phyloP scores from a whole-genome alignment of 2,888 invertebrate genomes.

The Apamea epomidion region DNA sequence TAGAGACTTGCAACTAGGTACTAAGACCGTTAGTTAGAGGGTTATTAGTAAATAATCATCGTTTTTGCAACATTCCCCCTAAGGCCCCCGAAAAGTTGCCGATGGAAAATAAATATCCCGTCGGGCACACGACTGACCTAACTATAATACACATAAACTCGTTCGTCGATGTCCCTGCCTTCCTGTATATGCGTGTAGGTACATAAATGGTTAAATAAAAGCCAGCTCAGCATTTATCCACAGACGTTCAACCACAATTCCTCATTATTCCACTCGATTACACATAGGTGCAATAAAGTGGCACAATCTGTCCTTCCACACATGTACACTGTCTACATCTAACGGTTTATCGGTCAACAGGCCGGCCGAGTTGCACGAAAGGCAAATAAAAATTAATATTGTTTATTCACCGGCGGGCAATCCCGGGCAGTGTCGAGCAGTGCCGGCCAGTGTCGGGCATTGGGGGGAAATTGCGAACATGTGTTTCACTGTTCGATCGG shows the following conservation, averaged over 20 bases:
- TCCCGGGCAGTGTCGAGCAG: no score
- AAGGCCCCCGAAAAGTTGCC: not conserved
- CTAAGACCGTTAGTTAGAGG: no score
- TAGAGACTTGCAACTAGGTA: no score
- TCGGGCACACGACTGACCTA: not conserved
- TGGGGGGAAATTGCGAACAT: not conserved
- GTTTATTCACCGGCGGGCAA: not conserved
- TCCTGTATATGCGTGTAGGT: no score
- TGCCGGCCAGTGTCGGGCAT: no score
- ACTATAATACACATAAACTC: no score
- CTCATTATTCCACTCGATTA: not conserved
- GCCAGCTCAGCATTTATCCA: no score
- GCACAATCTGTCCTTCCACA: not conserved
- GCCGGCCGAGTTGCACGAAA: not conserved
- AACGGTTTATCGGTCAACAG: not conserved
- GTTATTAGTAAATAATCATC: not conserved
- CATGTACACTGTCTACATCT: not conserved
- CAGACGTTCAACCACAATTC: not conserved
- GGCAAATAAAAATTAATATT: constrained; percentile 20
- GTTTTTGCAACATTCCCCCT: not conserved
- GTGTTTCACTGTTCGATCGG: not conserved
- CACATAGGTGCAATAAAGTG: constrained; percentile 20
- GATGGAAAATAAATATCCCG: no score
- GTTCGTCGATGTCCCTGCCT: not conserved
- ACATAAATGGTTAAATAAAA: not conserved